Evolutionary conservation across 2,888 invertebrate genomes (phyloP).

Genomic region (Protodeltote pygarga): DNA sequence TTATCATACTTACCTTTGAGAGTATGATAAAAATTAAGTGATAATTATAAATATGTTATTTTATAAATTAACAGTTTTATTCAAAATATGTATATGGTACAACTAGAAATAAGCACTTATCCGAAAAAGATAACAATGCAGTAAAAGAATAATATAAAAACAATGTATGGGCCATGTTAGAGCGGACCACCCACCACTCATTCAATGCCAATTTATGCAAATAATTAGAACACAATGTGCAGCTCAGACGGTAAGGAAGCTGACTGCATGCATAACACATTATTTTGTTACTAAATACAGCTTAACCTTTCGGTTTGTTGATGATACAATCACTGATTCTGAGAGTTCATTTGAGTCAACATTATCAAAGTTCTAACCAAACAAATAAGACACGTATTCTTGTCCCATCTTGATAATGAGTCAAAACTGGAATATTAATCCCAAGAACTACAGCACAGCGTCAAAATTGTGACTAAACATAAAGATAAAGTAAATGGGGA

Average conservation of each 20-base stretch:
- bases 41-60: too few relatives aligned
- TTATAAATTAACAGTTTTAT: too few relatives aligned
- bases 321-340: constrained; percentile 13
- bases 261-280: constrained; percentile 43
- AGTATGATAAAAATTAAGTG: too few relatives aligned
- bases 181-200: constrained; percentile 47
- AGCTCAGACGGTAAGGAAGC: constrained; percentile 41
- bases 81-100: too few relatives aligned
- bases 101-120: too few relatives aligned
- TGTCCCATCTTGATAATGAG: not conserved
- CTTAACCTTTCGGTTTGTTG: constrained; percentile 43
- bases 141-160: constrained; percentile 38
- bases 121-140: too few relatives aligned
- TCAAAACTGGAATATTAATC: constrained; percentile 4
- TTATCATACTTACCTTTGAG: too few relatives aligned
- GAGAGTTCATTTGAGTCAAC: not conserved
- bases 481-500: constrained; percentile 30
- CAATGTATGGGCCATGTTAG: constrained; percentile 38
- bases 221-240: constrained; percentile 59
- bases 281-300: constrained; percentile 29
- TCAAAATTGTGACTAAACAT: constrained; percentile 15
- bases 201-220: constrained; percentile 65
- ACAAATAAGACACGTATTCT: not conserved
- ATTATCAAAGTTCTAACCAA: constrained; percentile 5
- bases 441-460: constrained; percentile 15